These are phyloP conservation scores for human (Homo sapiens) DNA, from an alignment of 2,113 vertebrate species.

Conservation along the genomic window GRCh38 chr13:112875501-112876000, in stretches of 20 bases:
- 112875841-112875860: slow-evolving; percentile 95
- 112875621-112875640: not conserved
- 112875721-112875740: no score
- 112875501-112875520: not conserved
- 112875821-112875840: slow-evolving; percentile 96
- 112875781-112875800: slow-evolving; percentile 99
- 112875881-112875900: slow-evolving; percentile 95
- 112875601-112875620: fast-evolving
- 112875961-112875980: no score
- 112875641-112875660: no score
- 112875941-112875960: slow-evolving; percentile 79
- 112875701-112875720: not conserved
- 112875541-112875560: not conserved
- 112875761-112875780: slow-evolving; percentile 87
- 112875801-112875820: slow-evolving; percentile 99
- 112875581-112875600: fast-evolving
- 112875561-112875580: not conserved
- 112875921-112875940: slow-evolving; percentile 95
- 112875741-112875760: not conserved
- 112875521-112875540: not conserved
- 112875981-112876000: not conserved
- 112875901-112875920: slow-evolving; percentile 94
- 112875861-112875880: slow-evolving; percentile 95
- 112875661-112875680: fast-evolving
- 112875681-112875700: fast-evolving